phyloP scores from a whole-genome alignment of 2,113 vertebrate genomes.

The Bucco capensis region DNA sequence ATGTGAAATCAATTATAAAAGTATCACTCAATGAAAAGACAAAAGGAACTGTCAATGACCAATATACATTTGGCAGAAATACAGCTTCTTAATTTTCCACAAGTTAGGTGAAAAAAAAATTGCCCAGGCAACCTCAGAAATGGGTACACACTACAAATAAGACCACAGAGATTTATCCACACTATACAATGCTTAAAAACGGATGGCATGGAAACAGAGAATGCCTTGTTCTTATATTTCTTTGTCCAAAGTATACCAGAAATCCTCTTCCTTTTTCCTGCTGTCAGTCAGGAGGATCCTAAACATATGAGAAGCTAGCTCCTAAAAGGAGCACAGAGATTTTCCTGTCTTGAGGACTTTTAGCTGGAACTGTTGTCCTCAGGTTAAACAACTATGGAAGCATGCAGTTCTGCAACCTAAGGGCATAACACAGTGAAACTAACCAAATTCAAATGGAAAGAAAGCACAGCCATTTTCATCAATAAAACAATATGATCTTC shows the following conservation, averaged over 20 bases:
- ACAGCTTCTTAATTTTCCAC: background rate
- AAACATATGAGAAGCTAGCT: background rate
- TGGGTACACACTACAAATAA: background rate
- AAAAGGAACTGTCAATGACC: background rate
- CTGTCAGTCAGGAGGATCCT: background rate
- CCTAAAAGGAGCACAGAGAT: background rate
- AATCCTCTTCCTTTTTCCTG: background rate
- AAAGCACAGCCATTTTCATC: background rate
- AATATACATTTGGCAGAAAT: background rate
- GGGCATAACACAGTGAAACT: background rate
- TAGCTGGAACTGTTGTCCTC: background rate
- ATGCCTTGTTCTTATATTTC: background rate
- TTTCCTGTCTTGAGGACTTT: background rate
- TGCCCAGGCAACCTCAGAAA: background rate
- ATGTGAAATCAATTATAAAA: background rate
- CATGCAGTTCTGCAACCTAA: background rate
- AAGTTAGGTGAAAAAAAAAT: background rate
- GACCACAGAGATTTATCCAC: background rate
- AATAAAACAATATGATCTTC: background rate
- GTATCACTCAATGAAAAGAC: background rate
- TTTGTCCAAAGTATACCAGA: background rate
- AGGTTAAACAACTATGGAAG: background rate
- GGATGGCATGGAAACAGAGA: background rate
- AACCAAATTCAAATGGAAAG: background rate
- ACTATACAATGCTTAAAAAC: background rate